Evolutionary conservation across 2,113 vertebrate species (phyloP).

Genomic region (Cyanoderma ruficeps): DNA sequence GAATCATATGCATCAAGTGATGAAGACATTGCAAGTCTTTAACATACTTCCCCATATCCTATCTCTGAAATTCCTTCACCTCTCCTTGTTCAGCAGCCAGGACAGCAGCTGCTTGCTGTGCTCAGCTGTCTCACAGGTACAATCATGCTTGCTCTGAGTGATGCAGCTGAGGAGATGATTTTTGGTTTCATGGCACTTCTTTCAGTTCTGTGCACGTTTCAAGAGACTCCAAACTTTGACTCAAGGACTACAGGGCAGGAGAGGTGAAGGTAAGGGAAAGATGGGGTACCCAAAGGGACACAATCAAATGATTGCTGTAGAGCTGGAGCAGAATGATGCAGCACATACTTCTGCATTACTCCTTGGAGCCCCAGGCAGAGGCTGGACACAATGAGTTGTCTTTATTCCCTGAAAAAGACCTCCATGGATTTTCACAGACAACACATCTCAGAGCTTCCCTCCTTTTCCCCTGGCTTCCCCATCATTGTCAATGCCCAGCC

Average conservation of each 20-base stretch:
- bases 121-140: neutral
- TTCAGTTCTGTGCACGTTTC: neutral
- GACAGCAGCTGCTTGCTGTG: neutral
- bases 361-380: neutral
- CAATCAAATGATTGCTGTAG: neutral
- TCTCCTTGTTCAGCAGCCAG: neutral
- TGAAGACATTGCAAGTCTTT: conserved; percentile 9
- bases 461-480: neutral
- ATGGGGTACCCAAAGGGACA: neutral
- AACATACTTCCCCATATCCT: neutral
- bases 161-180: accelerated
- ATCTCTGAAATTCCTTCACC: neutral
- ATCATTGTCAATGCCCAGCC: neutral
- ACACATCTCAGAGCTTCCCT: neutral
- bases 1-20: neutral
- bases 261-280: neutral
- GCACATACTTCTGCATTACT: neutral
- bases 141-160: neutral
- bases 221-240: neutral
- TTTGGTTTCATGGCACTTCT: neutral
- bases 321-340: neutral
- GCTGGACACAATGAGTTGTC: neutral
- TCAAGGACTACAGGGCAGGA: neutral
- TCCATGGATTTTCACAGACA: neutral
- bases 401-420: neutral